Evolutionary conservation across 2,113 vertebrate species (phyloP), one percentile per base, ranked within the genome.

Genomic region (Albula glossodonta): DNA sequence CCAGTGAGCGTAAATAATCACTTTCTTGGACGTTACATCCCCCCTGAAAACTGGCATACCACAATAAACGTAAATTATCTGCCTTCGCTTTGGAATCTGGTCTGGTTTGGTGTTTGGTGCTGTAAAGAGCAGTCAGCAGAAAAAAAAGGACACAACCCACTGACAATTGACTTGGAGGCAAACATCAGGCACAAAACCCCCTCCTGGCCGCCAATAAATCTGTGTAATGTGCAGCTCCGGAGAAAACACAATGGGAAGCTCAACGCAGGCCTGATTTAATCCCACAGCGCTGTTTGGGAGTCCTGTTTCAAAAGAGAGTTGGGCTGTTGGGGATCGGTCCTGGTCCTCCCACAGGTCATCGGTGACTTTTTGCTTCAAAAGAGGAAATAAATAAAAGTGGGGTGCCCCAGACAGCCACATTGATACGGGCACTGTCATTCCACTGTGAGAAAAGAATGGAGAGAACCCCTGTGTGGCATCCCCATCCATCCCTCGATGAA

Each of bases 191-290:
- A 79, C 41, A 70, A n/a, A 81, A 74, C 48, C n/a, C 83, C 80
- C 53, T 52, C 56, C 82, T 70, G 77, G 22, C 83, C 51, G 82
- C 60, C 87, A 88, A 82, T 88, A 84, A 88, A 88, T 88, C 87
- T 84, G 52, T 86, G 85, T 84, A 86, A 88, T 88, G 82, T 88
- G 87, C 85, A 86, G 87, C 83, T 88, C 51, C 22, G 60, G 85
- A 31, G 56, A 78, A 86, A 88, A 82, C 78, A 88, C 85, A 88
- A 88, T 77, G 78, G 63, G 60, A 82, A 84, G 87, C 82, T 87
- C 74, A 83, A 57, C 15, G 22, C 52, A 80, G 86, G 41, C 31
- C 66, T 79, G 83, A 83, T 81, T 84, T 81, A 85, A 85, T 84
- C 80, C 87, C 83, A 70, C 51, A n/a, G 83, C 50, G 84, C 25